phyloP scores from a whole-genome alignment of 1,140 invertebrate genomes.

The Aleiodes sp. region DNA sequence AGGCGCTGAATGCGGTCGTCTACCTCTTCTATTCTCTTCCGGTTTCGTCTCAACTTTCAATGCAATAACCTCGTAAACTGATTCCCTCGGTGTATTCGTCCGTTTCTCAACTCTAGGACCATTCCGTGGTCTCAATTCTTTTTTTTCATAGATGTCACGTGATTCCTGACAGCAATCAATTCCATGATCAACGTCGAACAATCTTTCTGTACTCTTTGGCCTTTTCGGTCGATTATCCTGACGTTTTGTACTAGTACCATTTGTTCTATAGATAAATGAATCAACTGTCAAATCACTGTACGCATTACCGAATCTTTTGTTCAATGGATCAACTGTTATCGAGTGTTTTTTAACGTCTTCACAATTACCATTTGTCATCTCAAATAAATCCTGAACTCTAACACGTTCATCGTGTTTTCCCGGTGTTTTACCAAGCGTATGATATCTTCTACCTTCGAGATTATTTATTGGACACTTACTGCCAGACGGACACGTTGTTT shows the following conservation, averaged over 20 bases:
- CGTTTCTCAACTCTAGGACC: conserved; percentile 23
- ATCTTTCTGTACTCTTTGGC: conserved; percentile 57
- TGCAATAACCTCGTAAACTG: conserved; percentile 57
- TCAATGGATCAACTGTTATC: conserved; percentile 45
- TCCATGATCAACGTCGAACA: conserved; percentile 49
- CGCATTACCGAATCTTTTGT: conserved; percentile 43
- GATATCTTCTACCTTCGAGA: conserved; percentile 45
- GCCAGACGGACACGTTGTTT: conserved; percentile 22
- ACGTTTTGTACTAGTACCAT: conserved; percentile 44
- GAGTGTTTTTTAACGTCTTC: conserved; percentile 38
- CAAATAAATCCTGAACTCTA: neutral
- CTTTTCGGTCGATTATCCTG: conserved; percentile 46
- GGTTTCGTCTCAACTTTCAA: conserved; percentile 49
- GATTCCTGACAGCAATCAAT: conserved; percentile 47
- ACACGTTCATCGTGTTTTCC: neutral
- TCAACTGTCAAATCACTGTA: conserved; percentile 39
- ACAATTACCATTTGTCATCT: conserved; percentile 9
- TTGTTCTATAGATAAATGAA: conserved; percentile 51
- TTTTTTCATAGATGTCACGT: conserved; percentile 32
- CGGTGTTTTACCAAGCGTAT: conserved; percentile 45
- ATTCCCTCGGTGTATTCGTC: conserved; percentile 43
- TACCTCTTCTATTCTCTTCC: conserved; percentile 45
- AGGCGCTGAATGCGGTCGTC: conserved; percentile 60
- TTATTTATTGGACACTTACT: conserved; percentile 47
- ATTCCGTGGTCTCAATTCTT: conserved; percentile 16